Base-by-base conservation (phyloP, 2,113 vertebrate species). In the Oxygymnocypris stewartii region DNA sequence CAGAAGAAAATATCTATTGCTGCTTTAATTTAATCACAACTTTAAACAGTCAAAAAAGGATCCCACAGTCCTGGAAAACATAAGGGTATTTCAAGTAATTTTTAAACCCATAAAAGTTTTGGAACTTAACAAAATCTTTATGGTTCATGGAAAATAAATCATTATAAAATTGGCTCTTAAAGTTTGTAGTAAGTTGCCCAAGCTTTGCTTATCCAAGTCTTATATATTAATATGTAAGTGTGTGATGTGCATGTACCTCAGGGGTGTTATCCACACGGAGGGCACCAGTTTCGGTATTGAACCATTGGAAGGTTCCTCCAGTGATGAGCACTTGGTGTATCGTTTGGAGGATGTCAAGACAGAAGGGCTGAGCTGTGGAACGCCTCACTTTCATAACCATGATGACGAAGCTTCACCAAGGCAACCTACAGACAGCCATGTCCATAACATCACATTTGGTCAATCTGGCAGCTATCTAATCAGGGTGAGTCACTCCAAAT, bases 221-320 rank as follows among this genome's bases (percentile, higher is more conserved):
- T 20, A 28, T 74, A 65, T 74, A 54, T 79, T 59, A 65, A n/a
- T 84, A 73, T 73, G 25, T 78, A 73, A 84, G 25, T 67, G 61
- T 57, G 69, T 40, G 8, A 40, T 37, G 9, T 37, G 10, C 35
- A 35, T 86, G 23, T 49, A 0, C 87, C n/a, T n/a, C 87, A 99
- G 98, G 93, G 98, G 98, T 28, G 90, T 98, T 84, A 82, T 99
- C 25, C 96, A 96, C 84, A 91, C 96, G 16, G 87, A 87, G 4
- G 93, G 94, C 2, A 57, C 92, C 87, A 96, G 96, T 71, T 98
- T 97, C 11, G 98, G 97, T 0, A 97, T 99, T 16, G 97, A 99
- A 91, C 98, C 97, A 0, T 87, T 95, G 77, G 93, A 96, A 80
- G 93, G 94, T 28, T 93, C 93, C 71, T 90, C 95, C 20, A 85